Conservation (phyloP, 2,888 invertebrate species). For the Leucoma salicis region DNA sequence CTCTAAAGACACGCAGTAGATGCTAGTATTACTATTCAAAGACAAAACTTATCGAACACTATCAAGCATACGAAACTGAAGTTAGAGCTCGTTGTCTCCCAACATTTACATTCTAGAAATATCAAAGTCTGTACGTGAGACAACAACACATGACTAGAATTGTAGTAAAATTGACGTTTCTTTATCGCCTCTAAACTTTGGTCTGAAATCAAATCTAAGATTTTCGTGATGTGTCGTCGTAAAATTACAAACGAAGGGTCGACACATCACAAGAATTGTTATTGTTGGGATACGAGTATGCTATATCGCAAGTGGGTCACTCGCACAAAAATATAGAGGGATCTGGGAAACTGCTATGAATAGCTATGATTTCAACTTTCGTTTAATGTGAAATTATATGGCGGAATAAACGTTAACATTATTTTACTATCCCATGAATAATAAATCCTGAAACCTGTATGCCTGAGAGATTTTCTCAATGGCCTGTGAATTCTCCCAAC, state of each 20-base stretch:
- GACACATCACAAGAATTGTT: conserved; percentile 49
- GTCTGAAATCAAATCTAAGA: conserved; percentile 25
- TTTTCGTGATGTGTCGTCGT: conserved; percentile 46
- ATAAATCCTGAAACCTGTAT: no score
- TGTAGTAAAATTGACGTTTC: conserved; percentile 22
- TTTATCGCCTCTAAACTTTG: conserved; percentile 24
- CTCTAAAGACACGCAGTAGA: not conserved
- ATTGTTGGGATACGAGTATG: conserved; percentile 58
- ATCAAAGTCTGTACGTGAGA: conserved; percentile 21
- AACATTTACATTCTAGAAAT: conserved; percentile 20
- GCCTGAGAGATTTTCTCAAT: no score
- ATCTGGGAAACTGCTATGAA: conserved; percentile 42
- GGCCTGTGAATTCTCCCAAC: no score
- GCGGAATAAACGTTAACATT: no score
- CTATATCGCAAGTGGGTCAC: conserved; percentile 51
- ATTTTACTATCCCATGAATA: no score
- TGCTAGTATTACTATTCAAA: not conserved
- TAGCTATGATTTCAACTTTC: conserved; percentile 39
- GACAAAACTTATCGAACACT: not conserved
- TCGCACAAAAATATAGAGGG: conserved; percentile 49
- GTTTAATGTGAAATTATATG: conserved; percentile 33
- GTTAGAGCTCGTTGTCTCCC: conserved; percentile 1
- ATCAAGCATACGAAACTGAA: conserved; percentile 4
- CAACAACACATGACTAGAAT: conserved; percentile 17
- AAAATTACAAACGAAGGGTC: conserved; percentile 54